phyloP scores from a whole-genome alignment of 2,113 vertebrate species.

The Raja brachyura region DNA sequence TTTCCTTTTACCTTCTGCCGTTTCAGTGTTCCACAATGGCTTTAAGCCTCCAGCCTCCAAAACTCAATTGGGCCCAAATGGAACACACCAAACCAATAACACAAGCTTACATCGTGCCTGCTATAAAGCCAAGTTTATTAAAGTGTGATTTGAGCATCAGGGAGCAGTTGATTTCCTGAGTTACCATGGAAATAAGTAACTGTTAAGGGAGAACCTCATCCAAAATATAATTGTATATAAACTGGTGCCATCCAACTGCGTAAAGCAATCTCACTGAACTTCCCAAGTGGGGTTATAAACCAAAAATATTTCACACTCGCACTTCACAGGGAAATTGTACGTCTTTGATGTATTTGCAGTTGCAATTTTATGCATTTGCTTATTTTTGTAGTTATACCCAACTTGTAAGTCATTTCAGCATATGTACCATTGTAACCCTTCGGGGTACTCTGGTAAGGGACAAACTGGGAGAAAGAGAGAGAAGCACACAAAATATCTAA shows the following conservation, averaged over 20 bases:
- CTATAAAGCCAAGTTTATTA: conserved; percentile 7
- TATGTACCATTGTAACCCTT: background rate
- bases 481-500: background rate
- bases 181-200: conserved; percentile 22
- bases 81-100: background rate
- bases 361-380: background rate
- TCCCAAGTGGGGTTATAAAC: background rate
- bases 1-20: background rate
- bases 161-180: background rate
- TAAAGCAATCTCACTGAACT: background rate
- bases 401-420: no score
- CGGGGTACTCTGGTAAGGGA: background rate
- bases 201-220: conserved; percentile 6
- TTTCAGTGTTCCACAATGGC: background rate
- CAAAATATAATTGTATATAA: conserved; percentile 20
- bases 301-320: background rate
- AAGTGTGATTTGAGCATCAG: background rate
- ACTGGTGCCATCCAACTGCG: conserved; percentile 2
- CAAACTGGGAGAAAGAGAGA: background rate
- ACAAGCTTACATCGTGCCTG: background rate
- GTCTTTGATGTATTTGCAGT: background rate
- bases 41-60: background rate
- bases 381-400: background rate
- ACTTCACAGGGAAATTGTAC: background rate
- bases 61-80: background rate